phyloP scores from a whole-genome alignment of 2,113 vertebrate genomes.

The Aplodontia rufa region DNA sequence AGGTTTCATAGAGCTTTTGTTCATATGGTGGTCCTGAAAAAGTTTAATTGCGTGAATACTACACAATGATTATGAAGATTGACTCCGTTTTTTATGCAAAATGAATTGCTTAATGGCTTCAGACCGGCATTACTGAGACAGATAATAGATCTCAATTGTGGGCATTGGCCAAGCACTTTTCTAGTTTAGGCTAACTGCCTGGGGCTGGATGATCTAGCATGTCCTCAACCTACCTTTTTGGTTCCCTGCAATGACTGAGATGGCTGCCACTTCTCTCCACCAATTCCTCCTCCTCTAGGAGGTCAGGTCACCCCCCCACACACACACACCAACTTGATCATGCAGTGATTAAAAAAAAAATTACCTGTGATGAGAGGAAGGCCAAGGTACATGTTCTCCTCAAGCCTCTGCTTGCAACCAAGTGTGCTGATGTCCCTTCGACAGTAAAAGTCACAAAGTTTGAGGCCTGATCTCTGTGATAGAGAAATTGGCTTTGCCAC shows the following conservation, averaged over 20 bases:
- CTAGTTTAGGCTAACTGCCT: not conserved
- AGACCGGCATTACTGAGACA: not conserved
- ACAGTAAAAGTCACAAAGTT: not conserved
- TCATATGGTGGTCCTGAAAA: not conserved
- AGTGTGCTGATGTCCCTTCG: not conserved
- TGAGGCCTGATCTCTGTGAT: not conserved
- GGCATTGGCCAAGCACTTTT: not conserved
- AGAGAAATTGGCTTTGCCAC: not conserved
- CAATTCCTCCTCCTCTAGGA: not conserved
- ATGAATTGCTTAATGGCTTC: not conserved
- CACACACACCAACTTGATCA: not conserved
- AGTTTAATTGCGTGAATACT: not conserved
- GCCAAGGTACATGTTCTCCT: not conserved
- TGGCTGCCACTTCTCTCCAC: not conserved
- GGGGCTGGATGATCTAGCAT: not conserved
- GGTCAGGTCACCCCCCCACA: too few relatives aligned
- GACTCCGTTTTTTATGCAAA: not conserved
- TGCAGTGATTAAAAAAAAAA: not conserved
- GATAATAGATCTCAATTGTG: not conserved
- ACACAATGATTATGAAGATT: not conserved
- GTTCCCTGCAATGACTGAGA: not conserved
- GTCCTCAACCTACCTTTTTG: not conserved
- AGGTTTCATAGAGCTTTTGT: not conserved
- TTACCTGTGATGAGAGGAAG: not conserved
- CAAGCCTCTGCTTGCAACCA: not conserved